Evolutionary conservation across 2,113 vertebrate genomes (phyloP), one percentile per base, ranked within the genome.

Genomic region (Dasypus novemcinctus): DNA sequence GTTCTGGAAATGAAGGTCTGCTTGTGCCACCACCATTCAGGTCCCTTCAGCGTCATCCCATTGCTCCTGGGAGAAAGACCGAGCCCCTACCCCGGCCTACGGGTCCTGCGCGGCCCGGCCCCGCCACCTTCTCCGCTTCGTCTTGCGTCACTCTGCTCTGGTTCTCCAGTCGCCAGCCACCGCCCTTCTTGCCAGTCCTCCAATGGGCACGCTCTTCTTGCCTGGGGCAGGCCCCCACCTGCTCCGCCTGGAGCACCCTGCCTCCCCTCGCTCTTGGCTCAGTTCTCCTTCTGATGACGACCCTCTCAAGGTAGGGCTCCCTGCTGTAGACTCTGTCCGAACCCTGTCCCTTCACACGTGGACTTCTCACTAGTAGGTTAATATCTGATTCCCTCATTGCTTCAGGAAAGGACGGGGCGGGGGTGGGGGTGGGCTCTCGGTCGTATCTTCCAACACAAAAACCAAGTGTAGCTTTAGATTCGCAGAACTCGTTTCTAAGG

Each of bases 231-330:
- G 52, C 33, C 36, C 20, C 72, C 15, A 59, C 2, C 18, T 17
- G 46, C 72, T 64, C 25, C 36, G n/a, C 57, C 27, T 61, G 75
- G 13, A 7, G 57, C 10, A 36, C 1, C 17, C 27, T 61, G 11
- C 6, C 54, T 76, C 29, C 64, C 57, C 66, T 94, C 5, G 54
- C 4, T 78, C 59, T 85, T 68, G 52, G 63, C 43, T 61, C 13
- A 92, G 23, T 78, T 54, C 43, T 84, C 74, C 36, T 88, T 64
- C 74, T 46, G 61, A 69, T 75, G 75, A 64, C 54, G 90, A 84
- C 23, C 5, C 66, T 71, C 18, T 76, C 81, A 63, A 68, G 68
- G 33, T 41, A 80, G 66, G 33, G 23, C 63, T 79, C 41, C 54
- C 14, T 87, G 43, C 25, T 59, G 21, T 20, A 12, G 17, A 33